phyloP scores from a whole-genome alignment of 1,140 invertebrate genomes.

The Sycobia sp. region DNA sequence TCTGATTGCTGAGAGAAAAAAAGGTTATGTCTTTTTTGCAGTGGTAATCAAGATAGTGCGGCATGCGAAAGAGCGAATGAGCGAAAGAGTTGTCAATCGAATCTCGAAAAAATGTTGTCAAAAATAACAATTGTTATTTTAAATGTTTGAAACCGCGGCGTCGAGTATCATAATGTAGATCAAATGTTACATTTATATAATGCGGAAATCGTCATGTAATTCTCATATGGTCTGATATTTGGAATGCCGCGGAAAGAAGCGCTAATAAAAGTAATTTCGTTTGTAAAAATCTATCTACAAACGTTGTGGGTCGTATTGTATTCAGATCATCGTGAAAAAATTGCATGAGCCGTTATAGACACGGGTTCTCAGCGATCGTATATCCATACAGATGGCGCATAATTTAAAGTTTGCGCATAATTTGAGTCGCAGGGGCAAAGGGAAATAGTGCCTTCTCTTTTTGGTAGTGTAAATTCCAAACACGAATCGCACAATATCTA shows the following conservation, averaged over 20 bases:
- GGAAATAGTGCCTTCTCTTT: constrained; percentile 28
- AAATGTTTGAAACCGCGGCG: constrained; percentile 34
- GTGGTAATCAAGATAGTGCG: constrained; percentile 16
- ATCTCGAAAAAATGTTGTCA: constrained; percentile 31
- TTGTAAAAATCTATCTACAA: constrained; percentile 1
- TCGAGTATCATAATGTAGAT: too few species aligned
- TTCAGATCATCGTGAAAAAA: too few species aligned
- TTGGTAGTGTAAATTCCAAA: constrained; percentile 29
- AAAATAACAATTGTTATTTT: constrained; percentile 27
- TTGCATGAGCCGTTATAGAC: too few species aligned
- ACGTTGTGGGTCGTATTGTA: too few species aligned
- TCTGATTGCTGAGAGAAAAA: not conserved
- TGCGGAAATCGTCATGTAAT: constrained; percentile 26
- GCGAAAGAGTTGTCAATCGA: constrained; percentile 28
- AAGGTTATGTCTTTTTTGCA: constrained; percentile 34
- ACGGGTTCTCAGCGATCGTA: constrained; percentile 38
- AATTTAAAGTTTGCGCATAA: constrained; percentile 33
- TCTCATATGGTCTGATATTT: constrained; percentile 22
- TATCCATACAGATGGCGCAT: constrained; percentile 33
- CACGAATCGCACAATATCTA: constrained; percentile 21
- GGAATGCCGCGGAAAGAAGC: too few species aligned
- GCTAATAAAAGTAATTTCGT: not conserved
- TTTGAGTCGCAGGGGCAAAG: not conserved
- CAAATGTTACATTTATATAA: constrained; percentile 9
- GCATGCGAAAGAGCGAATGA: constrained; percentile 31